phyloP scores from a whole-genome alignment of 2,888 invertebrate genomes.

The Himalopsyche anomala region DNA sequence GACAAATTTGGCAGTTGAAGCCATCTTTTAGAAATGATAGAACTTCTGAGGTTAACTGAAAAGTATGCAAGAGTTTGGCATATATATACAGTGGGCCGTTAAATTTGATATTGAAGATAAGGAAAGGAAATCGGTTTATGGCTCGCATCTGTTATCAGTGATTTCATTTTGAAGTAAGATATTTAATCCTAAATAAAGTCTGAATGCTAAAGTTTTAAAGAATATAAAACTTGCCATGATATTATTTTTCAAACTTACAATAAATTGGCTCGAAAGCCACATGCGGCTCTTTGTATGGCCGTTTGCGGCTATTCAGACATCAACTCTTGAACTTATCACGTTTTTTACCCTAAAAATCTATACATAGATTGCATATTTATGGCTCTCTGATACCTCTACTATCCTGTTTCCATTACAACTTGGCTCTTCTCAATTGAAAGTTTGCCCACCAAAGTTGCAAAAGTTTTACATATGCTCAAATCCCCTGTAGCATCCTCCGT shows the following conservation, averaged over 20 bases:
- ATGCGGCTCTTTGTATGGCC: no score
- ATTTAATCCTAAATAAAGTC: neutral
- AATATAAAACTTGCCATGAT: neutral
- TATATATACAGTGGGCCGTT: neutral
- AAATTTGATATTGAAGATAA: conserved; percentile 1
- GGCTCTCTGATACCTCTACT: no score
- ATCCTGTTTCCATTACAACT: no score
- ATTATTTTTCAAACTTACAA: neutral
- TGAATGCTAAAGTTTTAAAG: neutral
- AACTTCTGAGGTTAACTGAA: neutral
- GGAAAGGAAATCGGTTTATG: neutral
- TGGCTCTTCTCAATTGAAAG: no score
- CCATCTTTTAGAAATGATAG: neutral
- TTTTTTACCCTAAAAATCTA: no score
- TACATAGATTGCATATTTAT: no score
- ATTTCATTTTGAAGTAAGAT: neutral
- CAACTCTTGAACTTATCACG: no score
- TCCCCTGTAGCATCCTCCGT: no score
- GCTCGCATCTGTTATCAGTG: neutral
- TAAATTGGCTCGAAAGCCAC: neutral
- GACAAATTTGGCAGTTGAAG: neutral
- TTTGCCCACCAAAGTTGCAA: no score
- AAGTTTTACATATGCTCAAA: no score
- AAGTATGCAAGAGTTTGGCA: neutral
- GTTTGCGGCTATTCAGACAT: no score